phyloP scores from a whole-genome alignment of 2,888 invertebrate genomes.

The Leucoptera coffeella region DNA sequence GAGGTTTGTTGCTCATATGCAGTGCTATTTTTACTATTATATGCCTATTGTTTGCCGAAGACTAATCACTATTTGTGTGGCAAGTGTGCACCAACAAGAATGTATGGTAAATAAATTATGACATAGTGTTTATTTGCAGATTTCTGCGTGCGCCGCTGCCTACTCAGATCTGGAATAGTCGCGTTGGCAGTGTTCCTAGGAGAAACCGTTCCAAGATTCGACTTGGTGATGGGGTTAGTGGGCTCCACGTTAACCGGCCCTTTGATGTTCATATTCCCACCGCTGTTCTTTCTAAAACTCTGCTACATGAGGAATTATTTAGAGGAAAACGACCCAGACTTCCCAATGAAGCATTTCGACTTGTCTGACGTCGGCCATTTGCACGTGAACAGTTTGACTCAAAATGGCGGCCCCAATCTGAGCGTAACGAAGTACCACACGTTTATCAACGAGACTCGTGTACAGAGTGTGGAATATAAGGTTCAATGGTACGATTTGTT shows the following conservation, averaged over 20 bases:
- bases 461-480: conserved; percentile 15
- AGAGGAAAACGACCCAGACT: conserved; percentile 2
- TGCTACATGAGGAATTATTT: conserved; percentile 29
- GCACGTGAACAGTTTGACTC: conserved; percentile 17
- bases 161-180: conserved; percentile 64
- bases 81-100: no score
- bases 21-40: no score
- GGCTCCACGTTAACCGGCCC: conserved; percentile 82
- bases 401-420: conserved; percentile 6
- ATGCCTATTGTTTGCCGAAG: no score
- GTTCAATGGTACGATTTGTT: conserved; percentile 40
- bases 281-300: conserved; percentile 71
- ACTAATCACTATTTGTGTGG: no score
- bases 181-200: conserved; percentile 68
- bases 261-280: conserved; percentile 77
- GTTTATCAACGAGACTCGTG: conserved; percentile 14
- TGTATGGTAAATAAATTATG: no score
- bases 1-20: conserved; percentile 46
- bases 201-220: conserved; percentile 79
- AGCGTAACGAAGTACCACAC: conserved; percentile 3
- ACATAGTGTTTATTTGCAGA: conserved; percentile 41
- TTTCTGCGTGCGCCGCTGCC: conserved; percentile 67
- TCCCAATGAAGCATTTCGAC: background rate
- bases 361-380: conserved; percentile 6
- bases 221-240: conserved; percentile 78